phyloP scores from a whole-genome alignment of 2,888 invertebrate species.

The Leptopterna dolabrata region DNA sequence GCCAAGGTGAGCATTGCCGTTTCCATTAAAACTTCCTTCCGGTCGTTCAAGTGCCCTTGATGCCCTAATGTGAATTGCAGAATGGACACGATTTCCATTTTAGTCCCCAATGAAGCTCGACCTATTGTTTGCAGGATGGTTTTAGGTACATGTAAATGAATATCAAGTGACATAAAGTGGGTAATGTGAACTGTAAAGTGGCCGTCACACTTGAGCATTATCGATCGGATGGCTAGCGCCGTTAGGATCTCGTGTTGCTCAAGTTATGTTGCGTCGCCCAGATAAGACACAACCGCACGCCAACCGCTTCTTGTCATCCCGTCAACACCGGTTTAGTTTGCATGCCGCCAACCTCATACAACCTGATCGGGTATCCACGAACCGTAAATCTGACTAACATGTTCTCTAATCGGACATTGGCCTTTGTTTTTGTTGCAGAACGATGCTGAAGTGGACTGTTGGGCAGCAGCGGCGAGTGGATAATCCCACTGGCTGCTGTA shows the following conservation, averaged over 20 bases:
- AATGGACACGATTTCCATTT: background rate
- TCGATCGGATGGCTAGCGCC: background rate
- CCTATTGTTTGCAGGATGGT: background rate
- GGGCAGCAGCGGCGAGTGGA: conserved; percentile 61
- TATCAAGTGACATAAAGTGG: background rate
- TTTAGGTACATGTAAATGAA: background rate
- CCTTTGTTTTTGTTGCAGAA: conserved; percentile 43
- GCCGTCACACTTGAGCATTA: background rate
- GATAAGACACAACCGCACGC: background rate
- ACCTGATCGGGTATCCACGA: background rate
- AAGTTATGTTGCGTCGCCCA: background rate
- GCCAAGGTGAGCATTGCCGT: too few species aligned
- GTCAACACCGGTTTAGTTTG: background rate
- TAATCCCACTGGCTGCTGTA: conserved; percentile 50
- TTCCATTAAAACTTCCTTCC: background rate
- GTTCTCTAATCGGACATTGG: background rate
- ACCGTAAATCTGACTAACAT: background rate
- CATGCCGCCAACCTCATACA: background rate
- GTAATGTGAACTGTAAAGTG: background rate
- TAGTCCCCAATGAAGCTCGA: background rate
- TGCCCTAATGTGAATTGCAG: background rate
- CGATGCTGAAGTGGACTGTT: conserved; percentile 65
- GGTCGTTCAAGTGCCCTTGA: background rate
- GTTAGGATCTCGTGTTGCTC: background rate
- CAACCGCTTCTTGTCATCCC: background rate